Conservation (phyloP, 2,888 invertebrate genomes). For the Drosophila setosimentum region DNA sequence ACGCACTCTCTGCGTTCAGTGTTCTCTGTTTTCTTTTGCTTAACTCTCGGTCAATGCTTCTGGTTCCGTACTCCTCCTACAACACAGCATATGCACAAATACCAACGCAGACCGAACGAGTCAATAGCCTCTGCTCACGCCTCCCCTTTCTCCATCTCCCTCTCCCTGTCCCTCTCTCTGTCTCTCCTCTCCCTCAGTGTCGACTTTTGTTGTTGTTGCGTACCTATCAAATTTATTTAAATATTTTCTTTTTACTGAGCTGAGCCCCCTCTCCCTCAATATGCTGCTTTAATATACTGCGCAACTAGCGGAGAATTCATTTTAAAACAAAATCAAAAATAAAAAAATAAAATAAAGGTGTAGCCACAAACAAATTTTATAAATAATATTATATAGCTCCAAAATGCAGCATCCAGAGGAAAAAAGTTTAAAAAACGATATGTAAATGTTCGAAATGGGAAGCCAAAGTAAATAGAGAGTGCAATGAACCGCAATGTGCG, state of each 20-base stretch:
- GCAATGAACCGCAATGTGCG: conserved; percentile 79
- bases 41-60: conserved; percentile 76
- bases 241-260: conserved; percentile 55
- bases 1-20: conserved; percentile 14
- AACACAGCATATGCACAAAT: conserved; percentile 40
- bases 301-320: conserved; percentile 15
- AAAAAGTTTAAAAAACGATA: conserved; percentile 16
- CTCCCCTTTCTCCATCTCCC: neutral
- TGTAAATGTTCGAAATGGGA: conserved; percentile 63
- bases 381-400: conserved; percentile 20
- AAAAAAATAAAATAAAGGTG: neutral
- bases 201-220: conserved; percentile 10
- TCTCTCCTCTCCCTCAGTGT: neutral
- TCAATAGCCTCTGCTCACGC: conserved; percentile 71
- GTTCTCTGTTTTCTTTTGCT: conserved; percentile 62
- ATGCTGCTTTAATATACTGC: conserved; percentile 12
- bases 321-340: neutral
- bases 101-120: conserved; percentile 41
- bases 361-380: conserved; percentile 8
- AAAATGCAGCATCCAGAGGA: conserved; percentile 37
- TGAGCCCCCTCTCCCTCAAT: neutral
- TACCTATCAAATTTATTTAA: conserved; percentile 77
- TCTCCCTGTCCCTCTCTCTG: neutral
- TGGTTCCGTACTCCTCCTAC: conserved; percentile 57
- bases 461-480: conserved; percentile 77